phyloP scores from a whole-genome alignment of 2,888 invertebrate species.

The Lochmaea capreae region DNA sequence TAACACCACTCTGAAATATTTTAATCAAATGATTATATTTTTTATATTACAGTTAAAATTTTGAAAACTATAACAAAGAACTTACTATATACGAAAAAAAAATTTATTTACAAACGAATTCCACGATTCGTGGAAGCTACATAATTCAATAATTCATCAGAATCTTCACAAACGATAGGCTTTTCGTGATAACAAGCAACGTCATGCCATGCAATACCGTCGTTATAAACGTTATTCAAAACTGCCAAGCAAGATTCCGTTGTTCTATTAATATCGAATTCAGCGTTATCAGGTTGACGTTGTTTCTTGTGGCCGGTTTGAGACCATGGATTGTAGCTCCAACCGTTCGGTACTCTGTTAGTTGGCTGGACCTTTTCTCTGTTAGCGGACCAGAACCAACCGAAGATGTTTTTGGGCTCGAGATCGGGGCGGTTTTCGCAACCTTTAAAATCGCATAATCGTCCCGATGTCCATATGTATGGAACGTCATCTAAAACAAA shows the following conservation, averaged over 20 bases:
- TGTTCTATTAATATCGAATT: constrained; percentile 89
- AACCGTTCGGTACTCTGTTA: constrained; percentile 77
- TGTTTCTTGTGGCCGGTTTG: constrained; percentile 91
- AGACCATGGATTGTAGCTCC: constrained; percentile 91
- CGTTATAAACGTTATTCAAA: constrained; percentile 92
- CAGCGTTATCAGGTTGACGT: constrained; percentile 90
- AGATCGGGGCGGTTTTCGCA: constrained; percentile 88
- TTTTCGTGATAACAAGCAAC: constrained; percentile 95
- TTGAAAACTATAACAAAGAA: constrained; percentile 31
- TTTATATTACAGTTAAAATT: constrained; percentile 10
- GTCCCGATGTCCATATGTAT: constrained; percentile 94
- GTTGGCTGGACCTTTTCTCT: constrained; percentile 88
- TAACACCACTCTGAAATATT: too few species aligned
- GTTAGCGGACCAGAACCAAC: constrained; percentile 95
- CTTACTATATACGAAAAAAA: not conserved
- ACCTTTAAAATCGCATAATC: constrained; percentile 93
- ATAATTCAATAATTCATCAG: constrained; percentile 87
- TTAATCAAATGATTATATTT: too few species aligned
- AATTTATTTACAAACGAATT: constrained; percentile 74
- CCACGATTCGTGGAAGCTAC: constrained; percentile 87
- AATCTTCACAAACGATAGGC: constrained; percentile 91
- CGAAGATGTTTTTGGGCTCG: constrained; percentile 86
- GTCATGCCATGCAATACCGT: constrained; percentile 94
- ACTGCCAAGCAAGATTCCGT: constrained; percentile 88
- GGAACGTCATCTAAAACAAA: constrained; percentile 80